Conservation (phyloP, 1,140 invertebrate genomes). For the Caenorhabditis brenneri region DNA sequence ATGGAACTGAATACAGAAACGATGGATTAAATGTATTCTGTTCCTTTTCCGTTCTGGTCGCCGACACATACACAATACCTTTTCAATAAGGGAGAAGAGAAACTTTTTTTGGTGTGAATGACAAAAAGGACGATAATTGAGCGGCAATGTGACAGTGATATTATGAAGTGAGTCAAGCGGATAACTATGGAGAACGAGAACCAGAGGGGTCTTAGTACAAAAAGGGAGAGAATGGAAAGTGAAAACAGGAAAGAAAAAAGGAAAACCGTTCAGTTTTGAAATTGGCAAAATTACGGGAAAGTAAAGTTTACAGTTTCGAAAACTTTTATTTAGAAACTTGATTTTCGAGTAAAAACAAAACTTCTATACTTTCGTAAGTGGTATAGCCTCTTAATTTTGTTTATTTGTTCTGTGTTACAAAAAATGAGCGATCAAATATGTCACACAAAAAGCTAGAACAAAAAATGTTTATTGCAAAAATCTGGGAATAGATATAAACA, state of each 20-base stretch:
- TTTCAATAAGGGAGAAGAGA: background rate
- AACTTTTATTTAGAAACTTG: too few relatives aligned
- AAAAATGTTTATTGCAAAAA: too few relatives aligned
- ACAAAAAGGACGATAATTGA: conserved; percentile 34
- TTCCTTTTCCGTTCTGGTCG: background rate
- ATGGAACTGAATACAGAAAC: conserved; percentile 31
- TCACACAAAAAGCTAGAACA: too few relatives aligned
- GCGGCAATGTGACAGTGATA: conserved; percentile 18
- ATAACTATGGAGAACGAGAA: background rate
- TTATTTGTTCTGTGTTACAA: too few relatives aligned
- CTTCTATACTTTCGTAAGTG: too few relatives aligned
- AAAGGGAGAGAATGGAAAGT: background rate
- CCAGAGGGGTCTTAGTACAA: too few relatives aligned
- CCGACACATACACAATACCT: conserved; percentile 33
- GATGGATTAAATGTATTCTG: conserved; percentile 27
- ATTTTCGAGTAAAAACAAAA: too few relatives aligned
- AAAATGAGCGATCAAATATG: too few relatives aligned
- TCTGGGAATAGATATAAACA: too few relatives aligned
- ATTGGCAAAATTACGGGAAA: too few relatives aligned
- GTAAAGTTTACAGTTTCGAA: too few relatives aligned
- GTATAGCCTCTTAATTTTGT: too few relatives aligned
- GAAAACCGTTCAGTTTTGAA: background rate
- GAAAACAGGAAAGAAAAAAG: background rate
- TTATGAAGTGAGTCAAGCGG: background rate
- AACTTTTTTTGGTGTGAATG: background rate